Evolutionary conservation across 2,888 invertebrate genomes (phyloP), one percentile per base, ranked within the genome.

Genomic region (Acanthosoma haemorrhoidale): DNA sequence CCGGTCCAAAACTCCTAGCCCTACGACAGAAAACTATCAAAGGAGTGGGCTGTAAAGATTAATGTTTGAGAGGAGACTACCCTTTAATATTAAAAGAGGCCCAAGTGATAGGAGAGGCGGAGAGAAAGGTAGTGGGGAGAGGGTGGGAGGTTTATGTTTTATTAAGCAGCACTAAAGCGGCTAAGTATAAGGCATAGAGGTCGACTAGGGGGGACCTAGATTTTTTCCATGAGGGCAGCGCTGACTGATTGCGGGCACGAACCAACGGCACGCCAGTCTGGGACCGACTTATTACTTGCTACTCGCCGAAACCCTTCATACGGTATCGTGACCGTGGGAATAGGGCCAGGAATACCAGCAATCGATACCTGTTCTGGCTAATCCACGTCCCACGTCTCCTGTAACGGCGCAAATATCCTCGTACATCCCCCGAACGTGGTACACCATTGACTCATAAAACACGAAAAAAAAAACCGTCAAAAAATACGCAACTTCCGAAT

Each of bases 301-400:
- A 51, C n/a, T 51, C 51, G 13, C 51, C 13, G 51, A 25, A 51
- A 51, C 29, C 51, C 51, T 51, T 51, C 51, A 51, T 51, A 51
- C 25, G 29, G 51, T 51, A 25, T 51, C 51, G 51, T 51, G 51
- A 51, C 51, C 51, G 13, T 25, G n/a, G 13, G 51, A 18, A 25
- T 51, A 51, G 5, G n/a, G n/a, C 51, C 51, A 51, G 25, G 51
- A 51, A 51, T 51, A 51, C 51, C 51, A 6, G 25, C n/a, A n/a
- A 51, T 51, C 51, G 25, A 51, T 51, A 25, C n/a, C n/a, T 25
- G 3, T 43, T 18, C 25, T 13, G 43, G 43, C 43, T 43, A 21
- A 21, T 43, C 21, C 29, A 5, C 51, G n/a, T n/a, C 51, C 0
- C 6, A 51, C 16, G n/a, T 51, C 51, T 3, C n/a, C 8, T n/a